phyloP scores from a whole-genome alignment of 2,888 invertebrate genomes.

The Cheilosia urbana region DNA sequence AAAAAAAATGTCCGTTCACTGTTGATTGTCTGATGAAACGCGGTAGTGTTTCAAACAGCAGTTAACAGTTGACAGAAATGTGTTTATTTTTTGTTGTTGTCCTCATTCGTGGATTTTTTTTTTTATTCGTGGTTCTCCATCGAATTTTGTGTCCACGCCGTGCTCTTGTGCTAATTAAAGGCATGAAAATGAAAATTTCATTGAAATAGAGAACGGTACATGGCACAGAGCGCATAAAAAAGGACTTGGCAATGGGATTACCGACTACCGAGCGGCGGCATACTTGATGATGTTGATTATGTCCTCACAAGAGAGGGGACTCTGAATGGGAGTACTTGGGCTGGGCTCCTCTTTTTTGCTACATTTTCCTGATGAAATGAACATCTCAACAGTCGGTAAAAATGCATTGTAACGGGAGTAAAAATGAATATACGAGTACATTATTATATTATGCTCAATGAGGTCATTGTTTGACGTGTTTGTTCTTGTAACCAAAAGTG shows the following conservation, averaged over 20 bases:
- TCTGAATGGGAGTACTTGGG: not conserved
- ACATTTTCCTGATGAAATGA: constrained; percentile 57
- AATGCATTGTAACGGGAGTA: constrained; percentile 45
- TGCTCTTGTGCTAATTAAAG: constrained; percentile 65
- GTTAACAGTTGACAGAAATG: constrained; percentile 45
- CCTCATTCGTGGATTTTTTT: not conserved
- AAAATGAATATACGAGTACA: not conserved
- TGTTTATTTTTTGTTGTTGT: constrained; percentile 3
- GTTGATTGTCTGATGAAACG: constrained; percentile 37
- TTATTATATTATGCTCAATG: constrained; percentile 26
- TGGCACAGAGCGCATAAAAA: constrained; percentile 7
- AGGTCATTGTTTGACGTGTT: constrained; percentile 63
- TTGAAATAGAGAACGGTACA: constrained; percentile 33
- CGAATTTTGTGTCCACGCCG: constrained; percentile 28
- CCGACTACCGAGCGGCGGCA: constrained; percentile 6
- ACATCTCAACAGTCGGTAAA: constrained; percentile 58
- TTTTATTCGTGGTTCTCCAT: constrained; percentile 21
- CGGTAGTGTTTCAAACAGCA: constrained; percentile 51
- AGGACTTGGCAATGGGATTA: constrained; percentile 38
- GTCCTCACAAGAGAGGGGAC: not conserved
- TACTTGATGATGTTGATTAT: constrained; percentile 47
- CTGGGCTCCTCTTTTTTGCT: constrained; percentile 7
- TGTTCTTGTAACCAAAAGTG: constrained; percentile 42
- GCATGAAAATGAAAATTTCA: constrained; percentile 58
- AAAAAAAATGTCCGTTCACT: constrained; percentile 30